Base-by-base conservation (phyloP, 2,113 vertebrate species). In the Hippolais icterina region DNA sequence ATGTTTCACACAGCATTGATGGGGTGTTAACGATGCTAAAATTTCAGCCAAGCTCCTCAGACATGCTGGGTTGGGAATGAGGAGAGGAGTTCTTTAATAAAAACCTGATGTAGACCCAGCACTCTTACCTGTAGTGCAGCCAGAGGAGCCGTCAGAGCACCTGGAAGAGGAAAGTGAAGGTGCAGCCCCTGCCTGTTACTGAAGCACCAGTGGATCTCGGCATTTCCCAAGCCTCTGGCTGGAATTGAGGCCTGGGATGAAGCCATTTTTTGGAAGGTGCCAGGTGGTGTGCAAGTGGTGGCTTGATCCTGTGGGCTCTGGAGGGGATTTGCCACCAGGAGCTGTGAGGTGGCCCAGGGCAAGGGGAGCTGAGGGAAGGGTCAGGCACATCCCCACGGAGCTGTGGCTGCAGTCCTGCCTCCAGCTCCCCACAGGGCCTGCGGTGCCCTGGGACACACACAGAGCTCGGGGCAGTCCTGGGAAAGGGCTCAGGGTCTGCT, bases 11-110 rank as follows among this genome's bases (percentile, higher is more conserved):
- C 54, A 31, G 50, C 74, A 96, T 76, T 94, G 94, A 96, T 96
- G 95, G 94, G 87, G 87, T 97, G 96, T 93, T 96, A 92, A 94
- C 59, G 94, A 96, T 64, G 93, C 83, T 96, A 83, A 85, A 91
- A 92, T 94, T 93, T 96, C 71, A 96, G 90, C 78, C 79, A 56
- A 57, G n/a, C 87, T 56, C 77, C 31, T 49, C 68, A 85, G 71
- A 61, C 52, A 14, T 78, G 72, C 90, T 27, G 31, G 46, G 46
- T 64, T 49, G 60, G 31, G 66, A 77, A 70, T 24, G 82, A 44
- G 59, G 85, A 94, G 69, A 66, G 29, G 21, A 47, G 61, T 19
- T 68, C 61, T 29, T 42, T 79, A 87, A 87, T 87, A 83, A 83
- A 77, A 87, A 46, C 71, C 69, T 91, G 79, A 79, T 89, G 76